phyloP scores from a whole-genome alignment of 2,113 vertebrate genomes.

The Athene cunicularia region DNA sequence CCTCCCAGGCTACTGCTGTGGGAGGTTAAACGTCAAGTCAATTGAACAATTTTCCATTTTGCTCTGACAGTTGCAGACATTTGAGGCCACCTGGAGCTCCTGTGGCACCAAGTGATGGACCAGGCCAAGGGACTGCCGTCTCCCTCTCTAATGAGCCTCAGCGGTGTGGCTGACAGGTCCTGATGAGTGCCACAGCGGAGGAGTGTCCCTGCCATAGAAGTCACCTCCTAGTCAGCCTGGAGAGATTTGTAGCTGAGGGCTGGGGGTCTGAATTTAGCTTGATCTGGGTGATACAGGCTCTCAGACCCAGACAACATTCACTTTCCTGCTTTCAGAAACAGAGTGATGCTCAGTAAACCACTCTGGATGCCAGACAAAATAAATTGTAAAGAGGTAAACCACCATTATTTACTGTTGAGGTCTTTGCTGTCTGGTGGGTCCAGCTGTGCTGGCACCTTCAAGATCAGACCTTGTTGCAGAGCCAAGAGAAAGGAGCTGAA shows the following conservation, averaged over 20 bases:
- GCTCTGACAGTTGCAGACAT: background rate
- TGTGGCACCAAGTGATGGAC: background rate
- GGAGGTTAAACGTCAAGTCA: background rate
- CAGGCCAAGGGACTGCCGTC: background rate
- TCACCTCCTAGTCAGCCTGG: background rate
- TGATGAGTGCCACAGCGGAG: fast-evolving
- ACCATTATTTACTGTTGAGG: background rate
- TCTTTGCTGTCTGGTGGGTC: background rate
- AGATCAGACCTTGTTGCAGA: background rate
- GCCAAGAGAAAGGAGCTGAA: background rate
- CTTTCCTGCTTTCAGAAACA: background rate
- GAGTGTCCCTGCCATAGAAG: background rate
- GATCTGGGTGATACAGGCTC: background rate
- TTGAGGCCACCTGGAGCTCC: background rate
- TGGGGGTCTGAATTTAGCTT: background rate
- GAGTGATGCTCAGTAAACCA: background rate
- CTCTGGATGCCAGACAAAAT: background rate
- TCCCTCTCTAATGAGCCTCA: background rate
- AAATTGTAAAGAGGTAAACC: background rate
- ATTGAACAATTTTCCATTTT: background rate
- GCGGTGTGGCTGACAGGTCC: background rate
- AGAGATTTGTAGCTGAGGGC: background rate
- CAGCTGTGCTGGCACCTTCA: background rate
- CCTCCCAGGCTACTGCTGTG: background rate
- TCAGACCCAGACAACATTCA: background rate